Percentiles rank a stretch among this genome's conserved stretches.
Evolutionary conservation across 1,140 invertebrate species (phyloP).

Genomic region (Leptopilina clavipes): DNA sequence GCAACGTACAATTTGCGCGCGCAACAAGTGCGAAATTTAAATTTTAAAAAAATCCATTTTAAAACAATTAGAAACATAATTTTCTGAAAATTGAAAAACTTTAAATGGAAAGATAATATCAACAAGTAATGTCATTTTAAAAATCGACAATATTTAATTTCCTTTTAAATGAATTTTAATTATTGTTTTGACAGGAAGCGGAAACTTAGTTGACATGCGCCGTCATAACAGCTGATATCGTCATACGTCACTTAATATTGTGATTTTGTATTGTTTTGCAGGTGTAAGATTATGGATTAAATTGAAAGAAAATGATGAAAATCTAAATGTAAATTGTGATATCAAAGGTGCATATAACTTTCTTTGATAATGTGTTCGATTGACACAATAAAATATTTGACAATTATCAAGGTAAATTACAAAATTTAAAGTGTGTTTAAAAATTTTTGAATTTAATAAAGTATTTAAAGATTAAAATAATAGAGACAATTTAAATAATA

Average conservation of each 20-base stretch:
- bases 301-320: background rate
- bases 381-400: background rate
- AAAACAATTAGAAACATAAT: background rate
- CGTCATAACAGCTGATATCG: background rate
- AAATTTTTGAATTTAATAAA: background rate
- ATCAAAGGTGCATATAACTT: background rate
- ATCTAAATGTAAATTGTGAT: conserved; percentile 5
- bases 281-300: conserved; percentile 10
- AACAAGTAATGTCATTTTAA: background rate
- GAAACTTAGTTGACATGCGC: background rate
- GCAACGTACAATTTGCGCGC: background rate
- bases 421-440: background rate
- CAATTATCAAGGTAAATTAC: background rate
- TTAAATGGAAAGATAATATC: background rate
- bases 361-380: background rate
- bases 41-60: background rate
- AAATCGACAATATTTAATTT: background rate
- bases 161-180: background rate
- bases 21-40: background rate
- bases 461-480: background rate
- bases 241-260: conserved; percentile 7
- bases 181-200: background rate
- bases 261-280: background rate
- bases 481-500: background rate
- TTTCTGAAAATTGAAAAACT: background rate